phyloP scores from a whole-genome alignment of 2,113 vertebrate genomes.

The Ceyx melanurus region DNA sequence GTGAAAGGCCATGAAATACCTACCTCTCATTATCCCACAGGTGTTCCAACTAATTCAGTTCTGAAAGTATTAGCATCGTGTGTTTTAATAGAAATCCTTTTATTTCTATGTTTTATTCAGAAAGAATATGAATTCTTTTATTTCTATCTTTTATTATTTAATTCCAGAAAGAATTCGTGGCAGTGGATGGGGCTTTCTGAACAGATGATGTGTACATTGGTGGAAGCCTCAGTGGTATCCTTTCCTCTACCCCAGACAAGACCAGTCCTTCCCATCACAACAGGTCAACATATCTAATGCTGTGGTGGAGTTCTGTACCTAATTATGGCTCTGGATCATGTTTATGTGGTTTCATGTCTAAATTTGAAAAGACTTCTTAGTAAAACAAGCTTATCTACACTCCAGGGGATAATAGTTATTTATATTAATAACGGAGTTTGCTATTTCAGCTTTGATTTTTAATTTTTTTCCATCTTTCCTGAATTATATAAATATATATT shows the following conservation, averaged over 20 bases:
- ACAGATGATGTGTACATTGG: background rate
- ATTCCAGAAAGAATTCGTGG: background rate
- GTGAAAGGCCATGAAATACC: background rate
- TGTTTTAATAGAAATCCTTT: background rate
- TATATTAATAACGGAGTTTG: constrained; percentile 24
- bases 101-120: background rate
- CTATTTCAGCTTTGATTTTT: constrained; percentile 4
- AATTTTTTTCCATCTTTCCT: background rate
- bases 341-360: background rate
- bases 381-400: constrained; percentile 49
- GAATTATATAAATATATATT: background rate
- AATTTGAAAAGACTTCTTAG: constrained; percentile 16
- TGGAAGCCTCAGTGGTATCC: background rate
- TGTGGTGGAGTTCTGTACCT: background rate
- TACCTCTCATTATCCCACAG: fast-evolving
- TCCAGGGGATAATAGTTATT: constrained; percentile 15
- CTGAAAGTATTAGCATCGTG: background rate
- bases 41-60: background rate
- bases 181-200: background rate
- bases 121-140: background rate
- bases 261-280: background rate
- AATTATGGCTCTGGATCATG: background rate
- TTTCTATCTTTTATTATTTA: background rate
- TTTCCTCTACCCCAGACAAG: background rate
- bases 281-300: background rate